phyloP scores from a whole-genome alignment of 53 echinoderm and acorn worm species.

The Patiria pectinifera region DNA sequence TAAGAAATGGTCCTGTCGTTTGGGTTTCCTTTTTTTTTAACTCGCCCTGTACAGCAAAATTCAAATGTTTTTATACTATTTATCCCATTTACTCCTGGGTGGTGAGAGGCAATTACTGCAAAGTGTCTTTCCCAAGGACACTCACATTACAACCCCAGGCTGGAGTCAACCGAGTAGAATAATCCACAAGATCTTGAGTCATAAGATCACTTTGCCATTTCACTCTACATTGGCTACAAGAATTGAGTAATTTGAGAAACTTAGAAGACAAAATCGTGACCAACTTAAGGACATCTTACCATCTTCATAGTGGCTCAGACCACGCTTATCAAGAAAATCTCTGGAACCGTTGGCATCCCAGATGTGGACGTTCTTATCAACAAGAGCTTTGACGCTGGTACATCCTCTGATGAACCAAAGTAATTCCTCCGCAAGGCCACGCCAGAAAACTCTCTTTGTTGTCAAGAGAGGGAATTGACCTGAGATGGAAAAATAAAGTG shows the following conservation, averaged over 20 bases:
- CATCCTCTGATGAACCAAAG: conserved; percentile 92
- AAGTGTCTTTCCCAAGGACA: too few relatives aligned
- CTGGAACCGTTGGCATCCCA: conserved; percentile 96
- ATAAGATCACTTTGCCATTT: too few relatives aligned
- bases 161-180: too few relatives aligned
- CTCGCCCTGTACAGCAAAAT: background rate
- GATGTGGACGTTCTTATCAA: conserved; percentile 82
- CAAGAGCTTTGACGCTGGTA: conserved; percentile 77
- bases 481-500: background rate
- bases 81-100: too few relatives aligned
- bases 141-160: too few relatives aligned
- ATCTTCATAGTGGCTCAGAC: conserved; percentile 79
- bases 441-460: conserved; percentile 97
- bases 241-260: too few relatives aligned
- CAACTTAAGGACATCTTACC: conserved; percentile 45
- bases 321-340: conserved; percentile 85
- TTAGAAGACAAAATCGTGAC: too few relatives aligned
- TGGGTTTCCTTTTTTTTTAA: too few relatives aligned
- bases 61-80: background rate
- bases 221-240: too few relatives aligned
- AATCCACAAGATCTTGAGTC: too few relatives aligned
- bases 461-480: conserved; percentile 96
- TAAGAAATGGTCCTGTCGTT: too few relatives aligned
- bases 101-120: too few relatives aligned
- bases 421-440: conserved; percentile 88